Evolutionary conservation across 2,888 invertebrate species (phyloP).

Genomic region (Aromia moschata): DNA sequence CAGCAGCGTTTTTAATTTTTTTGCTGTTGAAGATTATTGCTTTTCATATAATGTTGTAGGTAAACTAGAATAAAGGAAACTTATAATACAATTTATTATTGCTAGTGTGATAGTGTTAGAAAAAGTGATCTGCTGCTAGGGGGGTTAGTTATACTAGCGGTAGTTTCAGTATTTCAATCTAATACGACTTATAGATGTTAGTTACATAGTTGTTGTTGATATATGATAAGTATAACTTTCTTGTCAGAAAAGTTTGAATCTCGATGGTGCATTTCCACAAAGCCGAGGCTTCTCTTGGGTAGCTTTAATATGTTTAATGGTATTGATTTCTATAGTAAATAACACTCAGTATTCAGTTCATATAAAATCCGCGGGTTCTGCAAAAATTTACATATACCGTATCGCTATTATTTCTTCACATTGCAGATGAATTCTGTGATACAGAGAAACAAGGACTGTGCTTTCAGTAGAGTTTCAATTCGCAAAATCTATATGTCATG

Average conservation of each 20-base stretch:
- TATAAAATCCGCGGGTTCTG: not conserved
- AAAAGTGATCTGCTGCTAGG: too few species aligned
- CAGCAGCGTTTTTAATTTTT: too few species aligned
- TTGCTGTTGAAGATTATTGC: too few species aligned
- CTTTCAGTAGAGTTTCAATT: constrained; percentile 48
- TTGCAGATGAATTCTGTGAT: constrained; percentile 63
- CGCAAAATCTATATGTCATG: constrained; percentile 25
- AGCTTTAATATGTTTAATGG: constrained; percentile 33
- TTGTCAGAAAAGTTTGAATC: constrained; percentile 4
- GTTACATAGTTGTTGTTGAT: too few species aligned
- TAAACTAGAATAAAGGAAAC: too few species aligned
- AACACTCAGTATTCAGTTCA: constrained; percentile 18
- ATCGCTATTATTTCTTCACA: constrained; percentile 45
- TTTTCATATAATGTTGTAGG: too few species aligned
- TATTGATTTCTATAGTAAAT: constrained; percentile 28
- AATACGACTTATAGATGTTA: too few species aligned
- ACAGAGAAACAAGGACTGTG: constrained; percentile 65
- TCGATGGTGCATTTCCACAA: constrained; percentile 15
- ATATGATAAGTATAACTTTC: too few species aligned
- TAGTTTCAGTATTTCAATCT: too few species aligned
- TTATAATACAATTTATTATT: too few species aligned
- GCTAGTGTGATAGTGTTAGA: too few species aligned
- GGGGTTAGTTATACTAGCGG: too few species aligned
- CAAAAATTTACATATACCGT: constrained; percentile 4
- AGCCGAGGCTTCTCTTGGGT: not conserved